Evolutionary conservation across 2,888 invertebrate species (phyloP).

Genomic region (Ellobium chinense): DNA sequence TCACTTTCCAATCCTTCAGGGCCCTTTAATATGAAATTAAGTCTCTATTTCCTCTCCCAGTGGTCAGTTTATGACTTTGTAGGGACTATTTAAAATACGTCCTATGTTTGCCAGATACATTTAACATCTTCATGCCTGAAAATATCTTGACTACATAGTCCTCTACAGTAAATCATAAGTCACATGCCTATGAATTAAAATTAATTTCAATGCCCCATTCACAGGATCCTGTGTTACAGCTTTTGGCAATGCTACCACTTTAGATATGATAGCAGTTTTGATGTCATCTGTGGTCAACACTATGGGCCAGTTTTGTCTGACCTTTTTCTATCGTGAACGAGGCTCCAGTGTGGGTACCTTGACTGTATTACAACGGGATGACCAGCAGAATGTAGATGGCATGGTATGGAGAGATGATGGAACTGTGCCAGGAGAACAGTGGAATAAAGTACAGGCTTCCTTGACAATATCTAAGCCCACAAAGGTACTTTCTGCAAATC

Average conservation of each 20-base stretch:
- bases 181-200: too few relatives aligned
- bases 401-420: background rate
- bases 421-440: background rate
- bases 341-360: background rate
- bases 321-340: background rate
- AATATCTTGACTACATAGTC: too few relatives aligned
- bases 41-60: too few relatives aligned
- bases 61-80: too few relatives aligned
- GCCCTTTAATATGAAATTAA: too few relatives aligned
- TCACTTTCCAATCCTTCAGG: too few relatives aligned
- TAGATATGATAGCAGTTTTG: background rate
- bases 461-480: background rate
- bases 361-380: background rate
- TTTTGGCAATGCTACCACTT: background rate
- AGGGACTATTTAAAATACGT: too few relatives aligned
- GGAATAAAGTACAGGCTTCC: conserved; percentile 3
- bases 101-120: too few relatives aligned
- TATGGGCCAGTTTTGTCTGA: background rate
- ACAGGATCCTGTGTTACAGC: conserved; percentile 9
- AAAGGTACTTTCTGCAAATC: too few relatives aligned
- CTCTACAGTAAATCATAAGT: too few relatives aligned
- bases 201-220: too few relatives aligned
- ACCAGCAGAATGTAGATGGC: background rate
- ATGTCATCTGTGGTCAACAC: background rate
- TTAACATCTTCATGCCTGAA: too few relatives aligned